Conservation (phyloP, 2,888 invertebrate genomes). For the Nomada hirtipes region DNA sequence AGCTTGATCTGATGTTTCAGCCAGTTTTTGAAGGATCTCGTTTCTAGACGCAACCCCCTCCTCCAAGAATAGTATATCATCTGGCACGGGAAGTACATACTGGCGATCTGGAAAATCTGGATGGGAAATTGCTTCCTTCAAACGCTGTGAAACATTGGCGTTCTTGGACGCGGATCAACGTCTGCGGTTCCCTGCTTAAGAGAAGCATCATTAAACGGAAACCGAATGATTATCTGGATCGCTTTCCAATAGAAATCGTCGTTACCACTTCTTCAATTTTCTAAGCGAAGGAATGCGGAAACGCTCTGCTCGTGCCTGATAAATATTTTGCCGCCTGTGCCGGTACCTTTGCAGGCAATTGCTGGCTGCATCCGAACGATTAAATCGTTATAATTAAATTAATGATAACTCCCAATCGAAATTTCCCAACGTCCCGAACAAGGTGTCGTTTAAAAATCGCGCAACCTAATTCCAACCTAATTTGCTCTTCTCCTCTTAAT, state of each 20-base stretch:
- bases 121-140: constrained; percentile 49
- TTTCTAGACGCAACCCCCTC: constrained; percentile 55
- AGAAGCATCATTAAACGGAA: constrained; percentile 2
- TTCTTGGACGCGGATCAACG: background rate
- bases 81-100: constrained; percentile 40
- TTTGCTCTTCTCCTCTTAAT: too few relatives aligned
- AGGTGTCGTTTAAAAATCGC: too few relatives aligned
- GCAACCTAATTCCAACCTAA: too few relatives aligned
- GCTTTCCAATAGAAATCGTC: constrained; percentile 15
- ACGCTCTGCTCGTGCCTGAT: background rate
- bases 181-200: background rate
- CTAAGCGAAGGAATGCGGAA: background rate
- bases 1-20: too few relatives aligned
- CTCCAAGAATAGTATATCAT: constrained; percentile 9
- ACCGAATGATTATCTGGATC: constrained; percentile 14
- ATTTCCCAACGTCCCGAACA: too few relatives aligned
- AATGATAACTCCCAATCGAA: too few relatives aligned
- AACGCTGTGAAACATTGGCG: background rate
- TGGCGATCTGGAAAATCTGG: constrained; percentile 44
- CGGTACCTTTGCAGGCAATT: too few relatives aligned
- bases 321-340: too few relatives aligned
- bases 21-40: constrained; percentile 57
- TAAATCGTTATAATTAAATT: too few relatives aligned
- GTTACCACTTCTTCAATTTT: background rate
- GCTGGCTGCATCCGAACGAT: too few relatives aligned